These are phyloP conservation scores for Corynorhinus townsendii DNA, from an alignment of 2,113 vertebrate genomes.

Conservation along the genomic window DNA sequence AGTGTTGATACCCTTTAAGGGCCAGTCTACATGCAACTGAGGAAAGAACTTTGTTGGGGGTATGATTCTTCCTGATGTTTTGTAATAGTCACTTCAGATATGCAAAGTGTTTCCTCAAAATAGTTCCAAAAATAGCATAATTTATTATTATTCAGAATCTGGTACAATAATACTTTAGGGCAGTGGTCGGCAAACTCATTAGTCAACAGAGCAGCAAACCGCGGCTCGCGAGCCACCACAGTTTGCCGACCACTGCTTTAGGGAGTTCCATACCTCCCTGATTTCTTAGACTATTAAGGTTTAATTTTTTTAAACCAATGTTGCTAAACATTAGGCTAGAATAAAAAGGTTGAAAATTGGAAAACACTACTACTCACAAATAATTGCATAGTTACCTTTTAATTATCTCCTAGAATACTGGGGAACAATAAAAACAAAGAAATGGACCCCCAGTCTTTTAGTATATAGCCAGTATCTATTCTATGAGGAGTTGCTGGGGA, in stretches of 20 bases:
- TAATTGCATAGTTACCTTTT: background rate
- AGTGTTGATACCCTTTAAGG: background rate
- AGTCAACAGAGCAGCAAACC: too few relatives aligned
- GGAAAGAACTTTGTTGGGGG: background rate
- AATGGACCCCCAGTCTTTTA: background rate
- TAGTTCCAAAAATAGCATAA: background rate
- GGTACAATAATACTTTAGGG: background rate
- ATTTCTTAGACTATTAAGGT: background rate
- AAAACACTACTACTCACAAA: background rate
- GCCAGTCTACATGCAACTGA: background rate
- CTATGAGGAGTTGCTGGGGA: background rate
- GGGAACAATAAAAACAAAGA: background rate
- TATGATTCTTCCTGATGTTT: background rate
- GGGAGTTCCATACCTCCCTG: background rate
- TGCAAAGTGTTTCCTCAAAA: background rate
- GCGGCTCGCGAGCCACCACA: too few relatives aligned
- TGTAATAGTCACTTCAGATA: background rate
- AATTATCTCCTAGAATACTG: background rate
- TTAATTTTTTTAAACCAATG: background rate
- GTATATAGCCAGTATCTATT: background rate
- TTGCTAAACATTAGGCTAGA: background rate
- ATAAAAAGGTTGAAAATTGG: background rate
- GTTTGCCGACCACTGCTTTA: background rate
- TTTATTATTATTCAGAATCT: background rate
- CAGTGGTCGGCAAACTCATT: too few relatives aligned